Evolutionary conservation across 1,140 invertebrate species (phyloP).

Genomic region (Drosophila sulfurigaster): DNA sequence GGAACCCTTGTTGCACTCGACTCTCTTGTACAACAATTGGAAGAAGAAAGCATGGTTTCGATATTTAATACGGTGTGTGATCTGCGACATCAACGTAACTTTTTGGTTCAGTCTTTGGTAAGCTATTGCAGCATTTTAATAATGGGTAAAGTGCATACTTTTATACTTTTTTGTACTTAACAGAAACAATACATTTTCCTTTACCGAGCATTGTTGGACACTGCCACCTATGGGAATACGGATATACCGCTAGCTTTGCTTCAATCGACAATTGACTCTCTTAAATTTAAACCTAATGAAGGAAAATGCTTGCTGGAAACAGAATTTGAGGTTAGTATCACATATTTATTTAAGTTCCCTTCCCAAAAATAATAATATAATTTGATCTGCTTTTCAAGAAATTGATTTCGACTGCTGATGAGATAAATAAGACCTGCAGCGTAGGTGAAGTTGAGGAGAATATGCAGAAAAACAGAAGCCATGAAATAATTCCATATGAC

Average conservation of each 20-base stretch:
- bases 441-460: conserved; percentile 94
- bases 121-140: conserved; percentile 64
- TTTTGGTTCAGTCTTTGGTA: conserved; percentile 95
- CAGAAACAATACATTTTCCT: conserved; percentile 99
- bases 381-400: conserved; percentile 86
- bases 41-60: conserved; percentile 92
- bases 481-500: conserved; percentile 95
- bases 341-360: not conserved
- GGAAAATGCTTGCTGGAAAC: conserved; percentile 91
- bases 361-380: not conserved
- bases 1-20: conserved; percentile 96
- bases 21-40: conserved; percentile 93
- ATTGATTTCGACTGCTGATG: conserved; percentile 90
- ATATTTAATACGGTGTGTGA: conserved; percentile 96
- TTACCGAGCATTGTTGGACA: conserved; percentile 97
- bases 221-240: conserved; percentile 96
- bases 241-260: conserved; percentile 91
- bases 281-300: conserved; percentile 87
- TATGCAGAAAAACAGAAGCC: conserved; percentile 93
- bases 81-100: conserved; percentile 95
- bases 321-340: conserved; percentile 91
- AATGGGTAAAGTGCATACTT: conserved; percentile 3
- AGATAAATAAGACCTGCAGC: conserved; percentile 92
- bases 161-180: conserved; percentile 48
- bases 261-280: conserved; percentile 89